Evolutionary conservation across 2,797 vertebrate genomes (phyloP), one percentile per base, ranked within the genome.

Genomic region (Odontamblyopus rebecca): DNA sequence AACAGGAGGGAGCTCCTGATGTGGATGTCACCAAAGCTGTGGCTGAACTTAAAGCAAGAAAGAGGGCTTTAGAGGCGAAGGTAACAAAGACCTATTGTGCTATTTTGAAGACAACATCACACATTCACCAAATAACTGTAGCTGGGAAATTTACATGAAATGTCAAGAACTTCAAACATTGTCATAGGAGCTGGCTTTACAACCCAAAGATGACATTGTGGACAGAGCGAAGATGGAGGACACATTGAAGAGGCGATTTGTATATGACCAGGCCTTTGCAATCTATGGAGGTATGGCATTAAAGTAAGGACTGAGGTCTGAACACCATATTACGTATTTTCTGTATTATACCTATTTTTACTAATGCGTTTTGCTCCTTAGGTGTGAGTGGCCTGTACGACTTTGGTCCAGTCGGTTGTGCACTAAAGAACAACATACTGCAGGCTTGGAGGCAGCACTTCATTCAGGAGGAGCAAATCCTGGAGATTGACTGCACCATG

Each of bases 401-500:
- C 86, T 99, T 99, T 0, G 98, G 98, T 51, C 98, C 98, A 0
- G 96, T 99, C 51, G 98, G 98, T 29, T 99, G 98, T 69, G 96
- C 97, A 71, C 84, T 99, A 84, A 99, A 99, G 91, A 99, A 99
- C 92, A 99, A 99, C 86, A 96, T 98, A 69, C 93, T 99, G 79
- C 97, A 99, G 83, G 93, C 89, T 0, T 99, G 98, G 98, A 95
- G 98, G 81, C 96, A 99, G 87, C 98, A 99, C 90, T 99, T 99
- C 72, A 99, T 99, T 89, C 97, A 99, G 72, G 98, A 99, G 80
- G 98, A 99, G 80, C 98, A 99, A 87, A 98, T 99, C 82, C 90
- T 99, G 78, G 98, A 99, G 92, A 98, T 99, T 0, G 98, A 99
- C 89, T 99, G 98, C 88, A 99, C 98, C 73, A 98, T 99, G 97